Conservation (phyloP, 1,140 invertebrate species). For the Eupristina koningsbergeri region DNA sequence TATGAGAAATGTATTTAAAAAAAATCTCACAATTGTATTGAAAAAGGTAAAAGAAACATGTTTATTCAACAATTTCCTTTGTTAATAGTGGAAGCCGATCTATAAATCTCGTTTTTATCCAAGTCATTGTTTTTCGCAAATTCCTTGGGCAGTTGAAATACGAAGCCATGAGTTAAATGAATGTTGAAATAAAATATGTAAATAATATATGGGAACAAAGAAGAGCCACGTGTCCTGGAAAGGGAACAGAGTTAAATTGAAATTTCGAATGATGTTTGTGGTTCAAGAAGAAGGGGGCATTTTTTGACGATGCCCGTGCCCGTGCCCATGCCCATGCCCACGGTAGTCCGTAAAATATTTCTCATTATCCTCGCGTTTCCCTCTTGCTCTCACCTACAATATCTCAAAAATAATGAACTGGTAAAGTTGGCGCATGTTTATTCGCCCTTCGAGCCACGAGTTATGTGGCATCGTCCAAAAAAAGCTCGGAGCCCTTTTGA, state of each 20-base stretch:
- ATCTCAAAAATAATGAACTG: conserved; percentile 24
- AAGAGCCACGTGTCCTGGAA: too few species aligned
- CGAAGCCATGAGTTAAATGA: too few species aligned
- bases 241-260: background rate
- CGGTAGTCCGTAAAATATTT: background rate
- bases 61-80: too few species aligned
- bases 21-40: too few species aligned
- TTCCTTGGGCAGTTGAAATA: too few species aligned
- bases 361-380: background rate
- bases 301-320: too few species aligned
- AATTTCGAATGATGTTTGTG: background rate
- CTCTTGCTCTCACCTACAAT: background rate
- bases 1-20: too few species aligned
- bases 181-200: background rate
- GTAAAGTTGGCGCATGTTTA: conserved; percentile 4
- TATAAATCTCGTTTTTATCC: too few species aligned
- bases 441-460: conserved; percentile 5
- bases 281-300: background rate
- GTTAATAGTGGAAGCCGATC: too few species aligned
- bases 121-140: too few species aligned
- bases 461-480: background rate
- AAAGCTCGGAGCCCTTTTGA: background rate
- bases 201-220: background rate
- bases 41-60: too few species aligned
- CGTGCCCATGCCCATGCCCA: too few species aligned